Conservation (phyloP, 2,113 vertebrate genomes). For the Zeus faber region DNA sequence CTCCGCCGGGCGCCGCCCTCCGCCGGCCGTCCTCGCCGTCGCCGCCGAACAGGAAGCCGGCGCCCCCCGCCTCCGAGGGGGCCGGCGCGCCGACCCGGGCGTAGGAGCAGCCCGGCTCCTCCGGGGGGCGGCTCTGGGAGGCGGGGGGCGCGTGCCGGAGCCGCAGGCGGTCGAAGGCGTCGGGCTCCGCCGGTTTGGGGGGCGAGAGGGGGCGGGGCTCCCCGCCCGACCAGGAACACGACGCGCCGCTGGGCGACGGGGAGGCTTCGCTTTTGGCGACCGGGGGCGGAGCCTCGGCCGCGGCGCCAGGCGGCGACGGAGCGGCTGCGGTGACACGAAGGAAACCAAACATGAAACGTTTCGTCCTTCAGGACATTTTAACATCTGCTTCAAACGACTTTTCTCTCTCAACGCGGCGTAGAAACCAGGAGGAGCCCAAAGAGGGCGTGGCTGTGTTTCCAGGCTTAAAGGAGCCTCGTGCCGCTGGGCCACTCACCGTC, state of each 20-base stretch:
- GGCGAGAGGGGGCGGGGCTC: conserved; percentile 24
- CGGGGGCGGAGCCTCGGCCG: conserved; percentile 22
- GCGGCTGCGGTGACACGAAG: conserved; percentile 18
- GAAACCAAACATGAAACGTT: too few relatives aligned
- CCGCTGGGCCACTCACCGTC: conserved; percentile 19
- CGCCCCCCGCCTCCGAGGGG: neutral
- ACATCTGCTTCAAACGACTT: too few relatives aligned
- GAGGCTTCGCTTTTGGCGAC: conserved; percentile 44
- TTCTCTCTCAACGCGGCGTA: too few relatives aligned
- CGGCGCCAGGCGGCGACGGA: fast-evolving
- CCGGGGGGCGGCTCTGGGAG: conserved; percentile 34
- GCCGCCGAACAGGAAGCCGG: neutral
- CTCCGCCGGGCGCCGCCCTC: neutral
- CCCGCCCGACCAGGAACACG: conserved; percentile 31
- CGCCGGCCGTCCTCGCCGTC: too few relatives aligned
- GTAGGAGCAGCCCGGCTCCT: conserved; percentile 35
- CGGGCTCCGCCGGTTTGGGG: conserved; percentile 9
- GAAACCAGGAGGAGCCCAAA: neutral
- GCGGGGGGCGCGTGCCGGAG: conserved; percentile 3
- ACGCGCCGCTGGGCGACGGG: neutral
- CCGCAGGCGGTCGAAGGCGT: conserved; percentile 7
- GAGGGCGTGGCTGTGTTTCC: neutral
- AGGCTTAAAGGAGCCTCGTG: neutral
- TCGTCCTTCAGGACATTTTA: too few relatives aligned
- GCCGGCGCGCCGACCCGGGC: neutral